Conservation (phyloP, 1,140 invertebrate genomes). For the Diploscapter pachys region DNA sequence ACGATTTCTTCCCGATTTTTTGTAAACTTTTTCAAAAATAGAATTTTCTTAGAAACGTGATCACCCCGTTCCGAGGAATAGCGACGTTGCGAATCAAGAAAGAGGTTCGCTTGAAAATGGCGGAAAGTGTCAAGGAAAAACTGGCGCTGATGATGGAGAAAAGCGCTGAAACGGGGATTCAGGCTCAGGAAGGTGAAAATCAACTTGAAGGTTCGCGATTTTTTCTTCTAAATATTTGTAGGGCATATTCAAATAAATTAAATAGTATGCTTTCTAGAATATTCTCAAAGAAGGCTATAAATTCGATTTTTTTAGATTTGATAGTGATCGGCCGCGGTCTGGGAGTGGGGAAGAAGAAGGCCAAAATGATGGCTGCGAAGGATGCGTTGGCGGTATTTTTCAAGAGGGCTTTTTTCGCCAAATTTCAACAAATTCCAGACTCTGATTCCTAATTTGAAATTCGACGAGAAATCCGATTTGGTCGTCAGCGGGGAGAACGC, state of each 20-base stretch:
- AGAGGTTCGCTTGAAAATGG: not conserved
- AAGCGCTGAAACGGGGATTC: not conserved
- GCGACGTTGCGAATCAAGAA: conserved; percentile 3
- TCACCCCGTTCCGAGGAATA: not conserved
- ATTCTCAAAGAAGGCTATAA: not conserved
- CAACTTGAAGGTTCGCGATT: not conserved
- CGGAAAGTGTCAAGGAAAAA: not conserved
- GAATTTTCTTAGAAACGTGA: conserved; percentile 1
- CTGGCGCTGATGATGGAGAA: conserved; percentile 6
- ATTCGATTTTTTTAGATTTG: not conserved
- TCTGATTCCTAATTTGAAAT: not conserved
- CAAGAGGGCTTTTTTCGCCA: not conserved
- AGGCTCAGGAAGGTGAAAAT: not conserved
- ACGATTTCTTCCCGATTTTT: no score
- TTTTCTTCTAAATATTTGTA: not conserved
- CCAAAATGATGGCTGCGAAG: conserved; percentile 15
- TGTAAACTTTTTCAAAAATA: no score
- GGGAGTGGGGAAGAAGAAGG: conserved; percentile 7
- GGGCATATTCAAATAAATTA: not conserved
- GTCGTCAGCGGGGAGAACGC: not conserved
- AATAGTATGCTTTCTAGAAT: not conserved
- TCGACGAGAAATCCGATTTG: conserved; percentile 1
- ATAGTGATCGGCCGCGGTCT: conserved; percentile 2
- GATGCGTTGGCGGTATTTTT: not conserved
- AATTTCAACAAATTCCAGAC: not conserved